phyloP scores from a whole-genome alignment of 2,888 invertebrate genomes.

The Torymus tubicola region DNA sequence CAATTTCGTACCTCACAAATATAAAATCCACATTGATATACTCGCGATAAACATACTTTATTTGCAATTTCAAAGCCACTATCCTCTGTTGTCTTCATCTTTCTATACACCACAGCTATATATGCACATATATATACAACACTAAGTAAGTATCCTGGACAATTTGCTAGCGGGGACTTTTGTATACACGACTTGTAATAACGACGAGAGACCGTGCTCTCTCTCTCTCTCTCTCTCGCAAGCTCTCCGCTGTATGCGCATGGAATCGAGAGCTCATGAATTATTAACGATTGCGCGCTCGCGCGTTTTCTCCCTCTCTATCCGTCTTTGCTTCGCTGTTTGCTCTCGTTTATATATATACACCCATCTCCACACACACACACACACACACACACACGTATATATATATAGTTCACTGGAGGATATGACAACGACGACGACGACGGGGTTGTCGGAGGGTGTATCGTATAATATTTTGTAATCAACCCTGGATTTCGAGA shows the following conservation, averaged over 20 bases:
- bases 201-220: not conserved
- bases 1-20: too few species aligned
- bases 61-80: too few species aligned
- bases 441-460: not conserved
- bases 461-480: constrained; percentile 49
- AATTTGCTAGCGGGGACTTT: constrained; percentile 44
- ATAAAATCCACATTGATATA: too few species aligned
- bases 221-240: too few species aligned
- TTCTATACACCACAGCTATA: too few species aligned
- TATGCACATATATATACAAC: too few species aligned
- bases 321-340: constrained; percentile 30
- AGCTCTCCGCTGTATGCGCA: not conserved
- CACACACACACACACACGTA: too few species aligned
- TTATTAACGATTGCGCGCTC: constrained; percentile 46
- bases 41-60: too few species aligned
- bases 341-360: constrained; percentile 18
- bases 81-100: too few species aligned
- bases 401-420: too few species aligned
- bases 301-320: constrained; percentile 6
- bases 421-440: not conserved
- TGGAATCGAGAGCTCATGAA: constrained; percentile 53
- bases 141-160: constrained; percentile 4
- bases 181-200: constrained; percentile 30
- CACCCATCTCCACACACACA: not conserved
- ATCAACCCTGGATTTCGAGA: constrained; percentile 41